phyloP scores from a whole-genome alignment of 2,797 vertebrate genomes.

The Parotocinclus haroldoi region DNA sequence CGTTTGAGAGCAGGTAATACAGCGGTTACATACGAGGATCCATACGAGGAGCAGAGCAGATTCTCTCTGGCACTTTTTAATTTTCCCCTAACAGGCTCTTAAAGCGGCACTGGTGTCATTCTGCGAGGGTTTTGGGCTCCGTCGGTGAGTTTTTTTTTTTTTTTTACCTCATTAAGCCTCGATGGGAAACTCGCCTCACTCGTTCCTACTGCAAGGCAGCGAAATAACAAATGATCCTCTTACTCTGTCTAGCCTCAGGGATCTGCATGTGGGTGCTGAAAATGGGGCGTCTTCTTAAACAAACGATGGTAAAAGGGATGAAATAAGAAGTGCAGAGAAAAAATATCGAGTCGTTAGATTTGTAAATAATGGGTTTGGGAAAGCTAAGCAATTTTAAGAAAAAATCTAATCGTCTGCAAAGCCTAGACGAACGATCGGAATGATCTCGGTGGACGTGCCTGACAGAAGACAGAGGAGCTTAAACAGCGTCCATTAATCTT shows the following conservation, averaged over 20 bases:
- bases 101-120: constrained; percentile 22
- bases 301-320: not conserved
- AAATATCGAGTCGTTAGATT: not conserved
- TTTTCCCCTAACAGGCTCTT: constrained; percentile 11
- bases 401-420: too few relatives aligned
- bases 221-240: constrained; percentile 33
- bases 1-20: too few relatives aligned
- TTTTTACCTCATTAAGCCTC: constrained; percentile 33
- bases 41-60: too few relatives aligned
- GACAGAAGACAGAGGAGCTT: too few relatives aligned
- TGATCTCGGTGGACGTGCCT: too few relatives aligned
- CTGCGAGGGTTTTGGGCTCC: constrained; percentile 2
- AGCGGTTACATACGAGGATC: too few relatives aligned
- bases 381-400: too few relatives aligned
- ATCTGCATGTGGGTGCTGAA: constrained; percentile 4
- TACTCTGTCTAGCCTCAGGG: constrained; percentile 22
- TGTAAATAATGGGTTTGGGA: not conserved
- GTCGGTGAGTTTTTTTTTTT: not conserved
- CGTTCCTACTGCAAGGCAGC: constrained; percentile 2
- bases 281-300: constrained; percentile 18
- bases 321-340: constrained; percentile 21
- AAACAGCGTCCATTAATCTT: too few relatives aligned
- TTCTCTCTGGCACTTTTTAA: constrained; percentile 5
- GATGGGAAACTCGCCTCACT: constrained; percentile 6
- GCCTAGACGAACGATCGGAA: too few relatives aligned